phyloP scores from a whole-genome alignment of 37 sponge, comb jelly and placozoan genomes.

The Beroe forskalii region DNA sequence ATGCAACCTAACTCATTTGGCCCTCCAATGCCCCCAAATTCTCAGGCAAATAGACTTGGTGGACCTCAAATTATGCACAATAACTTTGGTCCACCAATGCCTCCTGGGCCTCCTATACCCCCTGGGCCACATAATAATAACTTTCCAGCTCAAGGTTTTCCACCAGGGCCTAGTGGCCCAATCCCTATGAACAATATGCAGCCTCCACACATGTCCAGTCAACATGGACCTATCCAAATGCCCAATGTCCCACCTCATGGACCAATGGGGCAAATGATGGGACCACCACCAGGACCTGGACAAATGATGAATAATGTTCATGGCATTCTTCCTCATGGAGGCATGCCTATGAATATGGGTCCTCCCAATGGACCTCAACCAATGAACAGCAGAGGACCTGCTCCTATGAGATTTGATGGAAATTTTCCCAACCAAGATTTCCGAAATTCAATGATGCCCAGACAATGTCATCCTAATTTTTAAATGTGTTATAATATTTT shows the following conservation, averaged over 20 bases:
- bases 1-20: neutral
- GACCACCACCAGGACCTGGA: neutral
- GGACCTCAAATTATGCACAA: neutral
- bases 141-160: slow-evolving; percentile 17
- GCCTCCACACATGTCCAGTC: too few species aligned
- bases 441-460: too few species aligned
- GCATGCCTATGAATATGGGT: neutral
- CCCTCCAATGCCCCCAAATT: slow-evolving; percentile 9
- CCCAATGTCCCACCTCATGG: neutral
- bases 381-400: neutral
- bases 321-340: too few species aligned
- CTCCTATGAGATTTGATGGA: neutral
- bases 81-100: slow-evolving; percentile 13
- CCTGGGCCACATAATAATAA: neutral
- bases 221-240: too few species aligned
- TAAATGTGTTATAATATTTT: too few species aligned
- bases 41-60: neutral
- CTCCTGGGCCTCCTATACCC: neutral
- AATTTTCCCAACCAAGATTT: neutral
- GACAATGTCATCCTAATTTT: neutral
- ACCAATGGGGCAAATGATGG: neutral
- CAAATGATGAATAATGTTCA: neutral
- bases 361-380: neutral
- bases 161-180: neutral
- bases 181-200: slow-evolving; percentile 23